These are phyloP conservation scores for Hemiprocne comata DNA, from an alignment of 2,113 vertebrate genomes.

Conservation along the genomic window DNA sequence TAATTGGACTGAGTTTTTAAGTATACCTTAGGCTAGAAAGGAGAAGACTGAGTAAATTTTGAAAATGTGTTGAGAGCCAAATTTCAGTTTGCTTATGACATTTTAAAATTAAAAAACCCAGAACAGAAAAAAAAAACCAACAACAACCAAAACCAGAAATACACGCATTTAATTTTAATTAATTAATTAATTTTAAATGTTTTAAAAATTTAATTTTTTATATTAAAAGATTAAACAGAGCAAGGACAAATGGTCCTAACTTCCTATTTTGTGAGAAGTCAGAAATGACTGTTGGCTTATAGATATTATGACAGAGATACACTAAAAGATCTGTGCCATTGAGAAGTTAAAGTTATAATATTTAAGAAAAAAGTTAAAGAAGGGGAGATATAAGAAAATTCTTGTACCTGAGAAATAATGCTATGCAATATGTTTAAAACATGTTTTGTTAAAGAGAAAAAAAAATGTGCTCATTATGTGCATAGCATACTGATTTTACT, in stretches of 20 bases:
- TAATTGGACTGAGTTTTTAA: background rate
- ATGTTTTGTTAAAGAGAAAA: background rate
- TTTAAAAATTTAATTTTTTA: too few relatives aligned
- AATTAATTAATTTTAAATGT: too few relatives aligned
- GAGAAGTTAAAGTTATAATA: background rate
- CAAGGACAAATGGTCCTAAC: background rate
- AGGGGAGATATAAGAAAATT: background rate
- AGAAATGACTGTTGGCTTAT: background rate
- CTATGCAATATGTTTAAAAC: background rate
- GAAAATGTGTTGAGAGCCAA: background rate
- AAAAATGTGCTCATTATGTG: background rate
- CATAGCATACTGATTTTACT: background rate
- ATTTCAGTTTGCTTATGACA: background rate
- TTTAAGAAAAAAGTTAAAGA: background rate
- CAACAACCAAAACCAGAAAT: too few relatives aligned
- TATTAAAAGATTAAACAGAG: background rate
- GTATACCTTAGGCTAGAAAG: background rate
- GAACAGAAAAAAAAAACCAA: too few relatives aligned
- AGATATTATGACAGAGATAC: background rate
- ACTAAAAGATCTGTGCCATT: background rate
- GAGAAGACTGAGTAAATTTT: background rate
- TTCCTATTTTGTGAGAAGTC: background rate
- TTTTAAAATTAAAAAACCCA: background rate
- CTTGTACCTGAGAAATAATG: background rate
- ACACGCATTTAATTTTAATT: too few relatives aligned